Conservation (phyloP, 1,140 invertebrate genomes). For the Hyphantria cunea region DNA sequence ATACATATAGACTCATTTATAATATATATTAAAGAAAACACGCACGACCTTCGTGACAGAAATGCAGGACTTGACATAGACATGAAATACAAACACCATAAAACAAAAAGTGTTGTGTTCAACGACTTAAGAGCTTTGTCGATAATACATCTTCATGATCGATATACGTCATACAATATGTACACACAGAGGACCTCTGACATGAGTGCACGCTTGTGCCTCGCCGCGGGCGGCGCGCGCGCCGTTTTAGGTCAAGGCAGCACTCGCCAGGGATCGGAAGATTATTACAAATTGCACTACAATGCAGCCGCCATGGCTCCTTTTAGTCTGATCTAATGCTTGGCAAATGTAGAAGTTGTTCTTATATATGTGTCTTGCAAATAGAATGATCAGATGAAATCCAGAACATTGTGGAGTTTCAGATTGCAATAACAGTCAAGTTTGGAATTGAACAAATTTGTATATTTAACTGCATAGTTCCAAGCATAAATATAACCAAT, state of each 20-base stretch:
- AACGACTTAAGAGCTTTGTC: constrained; percentile 20
- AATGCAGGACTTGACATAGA: not conserved
- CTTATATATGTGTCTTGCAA: too few species aligned
- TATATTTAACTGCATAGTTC: too few species aligned
- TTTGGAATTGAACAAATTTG: too few species aligned
- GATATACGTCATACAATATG: constrained; percentile 18
- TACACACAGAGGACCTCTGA: constrained; percentile 32
- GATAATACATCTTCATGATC: constrained; percentile 23
- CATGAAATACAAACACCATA: constrained; percentile 1
- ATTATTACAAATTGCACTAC: constrained; percentile 64
- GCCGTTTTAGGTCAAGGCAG: constrained; percentile 57
- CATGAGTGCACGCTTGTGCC: constrained; percentile 32
- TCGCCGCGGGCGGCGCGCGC: constrained; percentile 27
- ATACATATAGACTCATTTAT: too few species aligned
- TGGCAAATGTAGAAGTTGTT: too few species aligned
- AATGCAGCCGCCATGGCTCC: constrained; percentile 33
- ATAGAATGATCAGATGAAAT: too few species aligned
- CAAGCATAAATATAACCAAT: too few species aligned
- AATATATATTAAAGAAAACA: too few species aligned
- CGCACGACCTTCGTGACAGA: too few species aligned
- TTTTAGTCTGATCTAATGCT: constrained; percentile 5
- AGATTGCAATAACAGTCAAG: too few species aligned
- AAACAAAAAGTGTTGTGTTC: constrained; percentile 4
- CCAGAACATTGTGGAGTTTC: too few species aligned
- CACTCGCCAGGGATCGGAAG: constrained; percentile 40